Base-by-base conservation (phyloP, 2,888 invertebrate species). In the Scaptomyza reducta region DNA sequence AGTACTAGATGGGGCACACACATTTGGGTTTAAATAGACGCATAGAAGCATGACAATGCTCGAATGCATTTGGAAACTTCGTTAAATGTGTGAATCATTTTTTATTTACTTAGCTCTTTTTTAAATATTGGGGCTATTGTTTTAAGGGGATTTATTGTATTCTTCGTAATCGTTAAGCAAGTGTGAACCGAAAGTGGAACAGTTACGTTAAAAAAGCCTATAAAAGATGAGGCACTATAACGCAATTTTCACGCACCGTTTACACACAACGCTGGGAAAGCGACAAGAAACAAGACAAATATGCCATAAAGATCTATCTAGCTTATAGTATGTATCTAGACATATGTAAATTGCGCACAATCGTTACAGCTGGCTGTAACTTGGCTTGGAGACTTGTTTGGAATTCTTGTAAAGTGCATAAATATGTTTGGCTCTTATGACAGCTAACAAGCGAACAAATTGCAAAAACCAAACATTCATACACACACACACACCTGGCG, bases 351-450 rank as follows among this genome's bases (percentile, higher is more conserved):
- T 50, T 40, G 40, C 11, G 38, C 35, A 53, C n/a, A 33, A 33
- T 45, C n/a, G 11, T 10, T 45, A 41, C 64, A 54, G 57, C 55
- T 60, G 70, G 70, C 74, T 22, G 1, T 22, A 22, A 58, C 29
- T 49, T 49, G 44, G 29, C 40, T 35, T 18, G 69, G 51, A 6
- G 50, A 70, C 60, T 55, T 78, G 83, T 69, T 64, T 47, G 41
- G 60, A 79, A 79, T 81, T 81, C 81, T 81, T 59, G 69, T 75
- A 79, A 79, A 84, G 83, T 85, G 83, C 83, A 83, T 80, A 80
- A 83, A 83, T 81, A 83, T 83, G 85, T 84, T 85, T 66, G 49
- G 49, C 31, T 61, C 73, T 85, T 85, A 85, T 83, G 83, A 85
- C 85, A 80, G 84, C 54, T 62, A 67, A 74, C 74, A 77, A 77